Base-by-base conservation (phyloP, 2,113 vertebrate species). In the Triplophysa tibetana region DNA sequence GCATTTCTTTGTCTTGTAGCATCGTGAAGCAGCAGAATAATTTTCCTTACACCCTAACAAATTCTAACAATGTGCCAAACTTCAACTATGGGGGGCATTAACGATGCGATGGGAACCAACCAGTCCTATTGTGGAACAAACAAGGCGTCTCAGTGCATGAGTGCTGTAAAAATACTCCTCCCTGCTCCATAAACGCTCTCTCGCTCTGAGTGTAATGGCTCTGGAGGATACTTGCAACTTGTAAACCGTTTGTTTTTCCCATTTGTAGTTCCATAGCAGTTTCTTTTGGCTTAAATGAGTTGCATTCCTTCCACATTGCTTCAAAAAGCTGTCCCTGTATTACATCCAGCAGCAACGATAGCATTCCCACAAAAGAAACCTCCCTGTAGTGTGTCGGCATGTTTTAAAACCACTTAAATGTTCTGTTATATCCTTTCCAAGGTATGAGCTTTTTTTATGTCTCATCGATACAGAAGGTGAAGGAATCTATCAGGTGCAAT, bases 41-140 rank as follows among this genome's bases (percentile, higher is more conserved):
- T 52, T 12, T 43, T 45, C 9, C 10, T 45, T 43, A 50, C 24
- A 0, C 33, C 43, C 41, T 3, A 26, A 68, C 26, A 69, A 16
- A 43, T 6, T 23, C 70, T 60, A 56, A 23, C 24, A 61, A 75
- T 45, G 41, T 61, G 65, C 65, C 80, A 81, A 41, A 75, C 73
- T 54, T 74, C 24, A 23, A 63, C 67, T 60, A 70, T 67, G 13
- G 64, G 38, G 38, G 58, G 54, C 52, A 69, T 68, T 69, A 69
- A 41, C 38, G 54, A 76, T 75, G 64, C 17, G 19, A 43, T 77
- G 80, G 65, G 73, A 81, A 63, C 45, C 26, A 75, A 79, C 21
- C 23, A 9, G 43, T 3, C 52, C 64, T 43, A 75, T 58, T 69
- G 66, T 75, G 65, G 41, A 0, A 63, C 58, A 60, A 65, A 80